Conservation (phyloP, 2,113 vertebrate genomes). For the Zeus faber region DNA sequence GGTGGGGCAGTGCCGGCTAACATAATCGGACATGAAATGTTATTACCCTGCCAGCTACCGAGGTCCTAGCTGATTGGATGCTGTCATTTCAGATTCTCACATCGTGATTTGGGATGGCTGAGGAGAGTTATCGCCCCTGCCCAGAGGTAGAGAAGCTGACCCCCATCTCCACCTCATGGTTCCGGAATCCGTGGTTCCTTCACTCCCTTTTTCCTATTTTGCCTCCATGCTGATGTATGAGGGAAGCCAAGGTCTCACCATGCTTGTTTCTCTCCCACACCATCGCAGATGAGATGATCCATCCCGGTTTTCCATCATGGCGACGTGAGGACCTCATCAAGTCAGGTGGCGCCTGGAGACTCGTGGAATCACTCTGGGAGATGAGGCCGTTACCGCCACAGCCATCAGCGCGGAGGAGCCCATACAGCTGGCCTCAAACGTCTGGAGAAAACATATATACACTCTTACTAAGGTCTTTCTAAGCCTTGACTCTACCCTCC, state of each 20-base stretch:
- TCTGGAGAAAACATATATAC: slow-evolving; percentile 33
- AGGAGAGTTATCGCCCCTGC: slow-evolving; percentile 44
- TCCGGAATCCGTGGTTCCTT: slow-evolving; percentile 26
- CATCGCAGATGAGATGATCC: slow-evolving; percentile 1
- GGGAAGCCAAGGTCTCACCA: slow-evolving; percentile 10
- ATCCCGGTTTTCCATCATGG: slow-evolving; percentile 17
- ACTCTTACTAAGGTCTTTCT: slow-evolving; percentile 17
- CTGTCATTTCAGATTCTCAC: slow-evolving; percentile 66
- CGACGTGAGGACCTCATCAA: slow-evolving; percentile 30
- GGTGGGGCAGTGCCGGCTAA: slow-evolving; percentile 39
- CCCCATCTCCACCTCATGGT: not conserved
- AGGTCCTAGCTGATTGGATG: slow-evolving; percentile 61
- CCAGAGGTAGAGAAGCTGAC: slow-evolving; percentile 17
- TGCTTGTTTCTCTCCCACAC: not conserved
- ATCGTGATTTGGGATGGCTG: slow-evolving; percentile 35
- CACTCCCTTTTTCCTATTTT: slow-evolving; percentile 30
- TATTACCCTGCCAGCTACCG: slow-evolving; percentile 63
- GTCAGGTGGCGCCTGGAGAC: slow-evolving; percentile 18
- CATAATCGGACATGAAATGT: slow-evolving; percentile 70
- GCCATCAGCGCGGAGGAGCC: slow-evolving; percentile 34
- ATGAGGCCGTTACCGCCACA: slow-evolving; percentile 28
- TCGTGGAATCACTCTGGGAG: slow-evolving; percentile 17
- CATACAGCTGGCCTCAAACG: slow-evolving; percentile 32
- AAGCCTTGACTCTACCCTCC: no score
- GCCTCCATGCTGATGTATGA: slow-evolving; percentile 21